A percentile compares a stretch with the other conserved stretches of the same genome.
Evolutionary conservation across 2,888 invertebrate genomes (phyloP).

Genomic region (Tipula vernalis): DNA sequence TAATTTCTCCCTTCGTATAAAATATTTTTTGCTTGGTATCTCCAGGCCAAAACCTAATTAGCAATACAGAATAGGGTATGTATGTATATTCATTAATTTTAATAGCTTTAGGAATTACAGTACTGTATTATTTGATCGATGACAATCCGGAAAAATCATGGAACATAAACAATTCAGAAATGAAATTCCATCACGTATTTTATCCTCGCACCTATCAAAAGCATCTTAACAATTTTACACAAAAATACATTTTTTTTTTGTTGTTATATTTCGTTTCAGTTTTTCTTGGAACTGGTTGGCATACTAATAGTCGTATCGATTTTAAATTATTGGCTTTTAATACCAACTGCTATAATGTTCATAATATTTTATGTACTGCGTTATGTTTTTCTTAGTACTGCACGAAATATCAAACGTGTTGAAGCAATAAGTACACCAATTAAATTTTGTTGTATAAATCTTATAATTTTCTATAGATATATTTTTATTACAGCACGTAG

Average conservation of each 20-base stretch:
- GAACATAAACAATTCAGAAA: no score
- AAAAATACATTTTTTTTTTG: neutral
- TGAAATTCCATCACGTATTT: no score
- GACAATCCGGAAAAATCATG: no score
- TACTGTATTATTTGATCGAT: no score
- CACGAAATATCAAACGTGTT: constrained; percentile 59
- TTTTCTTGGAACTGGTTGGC: constrained; percentile 56
- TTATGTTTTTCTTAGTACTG: constrained; percentile 58
- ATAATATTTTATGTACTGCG: constrained; percentile 56
- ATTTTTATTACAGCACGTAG: constrained; percentile 43
- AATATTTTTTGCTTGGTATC: no score
- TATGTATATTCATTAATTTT: no score
- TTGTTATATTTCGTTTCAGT: constrained; percentile 35
- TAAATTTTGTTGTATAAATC: constrained; percentile 32
- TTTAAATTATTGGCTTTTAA: constrained; percentile 54
- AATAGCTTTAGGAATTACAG: no score
- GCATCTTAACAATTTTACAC: neutral
- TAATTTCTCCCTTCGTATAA: no score
- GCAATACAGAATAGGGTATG: no score
- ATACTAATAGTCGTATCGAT: constrained; percentile 57
- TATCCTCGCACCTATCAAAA: no score
- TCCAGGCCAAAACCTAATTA: no score
- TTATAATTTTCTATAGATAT: neutral
- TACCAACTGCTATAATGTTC: constrained; percentile 52
- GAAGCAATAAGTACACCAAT: constrained; percentile 57